phyloP scores from a whole-genome alignment of 2,113 vertebrate genomes.

The Megaleporinus macrocephalus region DNA sequence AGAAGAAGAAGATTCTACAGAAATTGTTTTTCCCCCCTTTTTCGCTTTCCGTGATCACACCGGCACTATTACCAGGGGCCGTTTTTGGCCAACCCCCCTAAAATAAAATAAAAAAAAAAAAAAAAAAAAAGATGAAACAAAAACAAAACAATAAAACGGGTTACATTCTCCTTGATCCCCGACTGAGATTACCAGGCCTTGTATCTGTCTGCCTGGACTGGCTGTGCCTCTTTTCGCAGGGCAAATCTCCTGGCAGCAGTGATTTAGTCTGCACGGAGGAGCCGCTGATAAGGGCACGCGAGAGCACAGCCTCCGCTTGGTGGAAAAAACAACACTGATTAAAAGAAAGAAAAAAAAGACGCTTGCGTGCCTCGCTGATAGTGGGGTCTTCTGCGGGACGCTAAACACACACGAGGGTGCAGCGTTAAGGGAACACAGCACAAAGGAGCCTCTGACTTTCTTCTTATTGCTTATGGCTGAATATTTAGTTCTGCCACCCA shows the following conservation, averaged over 20 bases:
- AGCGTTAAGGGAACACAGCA: background rate
- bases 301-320: conserved; percentile 10
- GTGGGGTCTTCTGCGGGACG: background rate
- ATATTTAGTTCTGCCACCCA: background rate
- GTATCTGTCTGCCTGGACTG: conserved; percentile 25
- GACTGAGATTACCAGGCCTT: conserved; percentile 35
- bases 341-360: conserved; percentile 7
- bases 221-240: conserved; percentile 24
- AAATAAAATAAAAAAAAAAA: conserved; percentile 13
- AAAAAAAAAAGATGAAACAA: conserved; percentile 21
- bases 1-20: conserved; percentile 7
- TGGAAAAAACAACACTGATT: conserved; percentile 46
- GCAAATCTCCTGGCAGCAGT: conserved; percentile 41
- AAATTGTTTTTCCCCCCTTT: conserved; percentile 25
- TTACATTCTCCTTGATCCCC: conserved; percentile 44
- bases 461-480: background rate
- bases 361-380: conserved; percentile 23
- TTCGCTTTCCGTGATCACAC: conserved; percentile 41
- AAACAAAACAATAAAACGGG: conserved; percentile 43
- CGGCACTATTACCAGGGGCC: conserved; percentile 38
- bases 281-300: conserved; percentile 47
- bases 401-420: conserved; percentile 33
- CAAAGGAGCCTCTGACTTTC: background rate
- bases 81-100: background rate
- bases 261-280: conserved; percentile 35